Evolutionary conservation across 2,797 vertebrate genomes (phyloP), one percentile per base, ranked within the genome.

Genomic region (Periophthalmus magnuspinnatus): DNA sequence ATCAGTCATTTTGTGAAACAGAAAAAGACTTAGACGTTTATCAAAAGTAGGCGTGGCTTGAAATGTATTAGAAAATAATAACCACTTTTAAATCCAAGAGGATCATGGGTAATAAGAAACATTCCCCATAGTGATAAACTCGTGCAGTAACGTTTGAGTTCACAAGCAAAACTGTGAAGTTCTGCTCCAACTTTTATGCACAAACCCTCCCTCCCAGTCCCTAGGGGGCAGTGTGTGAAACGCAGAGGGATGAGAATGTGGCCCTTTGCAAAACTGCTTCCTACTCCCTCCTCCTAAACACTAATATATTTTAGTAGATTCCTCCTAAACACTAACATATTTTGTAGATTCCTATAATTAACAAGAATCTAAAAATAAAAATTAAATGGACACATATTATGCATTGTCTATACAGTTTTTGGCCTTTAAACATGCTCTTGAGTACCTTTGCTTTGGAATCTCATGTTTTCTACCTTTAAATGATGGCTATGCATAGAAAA

Each of bases 91-190:
- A 50, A 22, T n/a, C 21, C 52, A 54, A 11, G 38, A 28, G 6
- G 14, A 50, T n/a, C 8, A 34, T 19, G 24, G 6, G 32, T 36
- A 41, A n/a, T 62, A 21, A 21, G 47, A 1, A 22, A 28, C 16
- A 17, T 50, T 73, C 82, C 78, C 73, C 69, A 65, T 61, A 80
- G 21, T 78, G 65, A 66, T 82, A 80, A 85, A 75, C 71, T 87
- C 83, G 89, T 89, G 87, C 91, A 86, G 65, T 19, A n/a, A 60
- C 33, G 6, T 17, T 36, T 34, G 32, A 59, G 3, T 70, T 21
- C 61, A 80, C 68, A 65, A 64, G 75, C 62, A 69, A 71, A 75
- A 83, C 69, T 38, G 16, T 21, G 34, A 21, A 19, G 28, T 28
- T 69, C 58, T 38, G n/a, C 71, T 78, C 60, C 48, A 28, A 38